Evolutionary conservation across 2,888 invertebrate species (phyloP).

Genomic region (Platynereis dumerilii): DNA sequence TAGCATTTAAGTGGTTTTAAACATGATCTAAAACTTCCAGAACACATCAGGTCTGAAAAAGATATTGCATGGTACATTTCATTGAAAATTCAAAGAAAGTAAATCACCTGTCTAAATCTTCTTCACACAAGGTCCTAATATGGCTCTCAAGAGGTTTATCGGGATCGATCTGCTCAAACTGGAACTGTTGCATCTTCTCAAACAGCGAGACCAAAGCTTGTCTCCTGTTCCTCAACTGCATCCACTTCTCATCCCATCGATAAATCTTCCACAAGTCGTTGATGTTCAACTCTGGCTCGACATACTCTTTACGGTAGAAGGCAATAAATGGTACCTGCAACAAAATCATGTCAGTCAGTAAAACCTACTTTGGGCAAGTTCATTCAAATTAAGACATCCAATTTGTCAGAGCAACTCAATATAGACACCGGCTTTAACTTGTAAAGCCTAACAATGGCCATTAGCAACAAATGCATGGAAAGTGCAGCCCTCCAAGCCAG

Average conservation of each 20-base stretch:
- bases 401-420: no score
- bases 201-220: constrained; percentile 81
- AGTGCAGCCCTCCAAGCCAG: no score
- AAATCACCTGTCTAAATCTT: constrained; percentile 69
- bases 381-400: no score
- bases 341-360: not conserved
- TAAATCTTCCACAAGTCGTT: constrained; percentile 99
- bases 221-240: constrained; percentile 84
- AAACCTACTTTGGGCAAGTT: no score
- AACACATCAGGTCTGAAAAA: no score
- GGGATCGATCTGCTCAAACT: constrained; percentile 82
- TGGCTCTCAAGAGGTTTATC: constrained; percentile 85
- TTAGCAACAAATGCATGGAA: no score
- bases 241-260: constrained; percentile 66
- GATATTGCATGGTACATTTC: no score
- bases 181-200: constrained; percentile 90
- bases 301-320: constrained; percentile 97
- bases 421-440: no score
- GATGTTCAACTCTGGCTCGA: constrained; percentile 90
- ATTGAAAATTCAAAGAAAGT: no score
- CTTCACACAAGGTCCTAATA: constrained; percentile 81
- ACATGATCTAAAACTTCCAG: no score
- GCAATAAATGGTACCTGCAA: constrained; percentile 91
- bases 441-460: no score
- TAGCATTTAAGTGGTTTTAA: no score